Base-by-base conservation (phyloP, 2,888 invertebrate genomes). In the Leptarthrus brevirostris region DNA sequence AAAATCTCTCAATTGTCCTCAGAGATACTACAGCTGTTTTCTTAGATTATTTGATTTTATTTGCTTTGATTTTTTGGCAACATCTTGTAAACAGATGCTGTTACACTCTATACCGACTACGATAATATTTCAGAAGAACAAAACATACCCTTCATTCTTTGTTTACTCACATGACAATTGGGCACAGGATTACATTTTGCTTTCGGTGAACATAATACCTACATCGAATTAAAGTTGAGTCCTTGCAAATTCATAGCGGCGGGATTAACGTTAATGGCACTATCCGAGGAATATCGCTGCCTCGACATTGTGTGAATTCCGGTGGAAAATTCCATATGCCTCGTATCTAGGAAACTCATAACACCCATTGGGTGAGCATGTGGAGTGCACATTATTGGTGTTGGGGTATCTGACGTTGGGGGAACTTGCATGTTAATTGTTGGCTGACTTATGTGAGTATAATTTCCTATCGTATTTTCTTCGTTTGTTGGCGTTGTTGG, bases 191-290 rank as follows among this genome's bases (percentile, higher is more conserved):
- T 47, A 5, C 14, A 2, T 47, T 47, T 12, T 47, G 14, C 6
- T n/a, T 66, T 20, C 8, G 20, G 49, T 24, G 49, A 16, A 44
- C 49, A 47, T 70, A 34, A 10, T 47, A 82, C 82, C 91, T 90
- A 92, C 88, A 93, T 91, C 81, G 91, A 89, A 83, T 92, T 92
- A 80, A 92, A 92, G 83, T 92, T 92, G 76, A 93, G 89, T 78
- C 90, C 91, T 81, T 92, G 90, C 81, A 92, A 88, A 85, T 91
- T 92, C 81, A 92, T 88, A 77, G 91, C 89, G 53, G 89, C 86
- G 79, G 86, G 86, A 83, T 89, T 89, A 10, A 86, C 84, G 74
- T 86, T 86, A 56, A 86, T 84, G 49, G 83, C 81, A 75, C 82
- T 78, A 77, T 86, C 86, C 54, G 84, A 82, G 30, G 30, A 4